Base-by-base conservation (phyloP, 2,113 vertebrate genomes). In the Poecilia latipinna region DNA sequence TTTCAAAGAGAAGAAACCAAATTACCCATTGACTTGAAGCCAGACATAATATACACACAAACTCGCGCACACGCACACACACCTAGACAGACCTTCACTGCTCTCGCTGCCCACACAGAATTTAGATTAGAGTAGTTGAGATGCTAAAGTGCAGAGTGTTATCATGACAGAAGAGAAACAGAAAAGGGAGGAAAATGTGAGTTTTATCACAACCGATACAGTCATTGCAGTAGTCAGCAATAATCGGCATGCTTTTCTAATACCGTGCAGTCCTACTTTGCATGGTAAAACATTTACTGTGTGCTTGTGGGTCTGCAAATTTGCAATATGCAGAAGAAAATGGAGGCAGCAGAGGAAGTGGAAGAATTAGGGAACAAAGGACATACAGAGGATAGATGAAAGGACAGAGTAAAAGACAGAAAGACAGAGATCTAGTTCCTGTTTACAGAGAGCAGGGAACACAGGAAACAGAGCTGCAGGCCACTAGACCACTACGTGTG, bases 381-480 rank as follows among this genome's bases (percentile, higher is more conserved):
- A 78, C 48, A 10, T 37, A 37, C 66, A 72, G 69, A 72, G 54
- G 64, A 81, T 70, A 84, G 70, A 82, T 82, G 37, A 82, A 75
- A 88, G 73, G 67, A 84, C 70, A 54, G 74, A 68, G 57, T 65
- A 73, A 69, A 42, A 29, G 72, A 70, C 51, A 75, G 42, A 83
- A 61, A 76, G 82, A 85, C 37, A 78, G 54, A 86, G 79, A 88
- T 72, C 72, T 78, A 82, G 78, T 90, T 93, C 91, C 92, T 93
- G 92, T 93, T 92, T 92, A 93, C 79, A 3, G 26, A 80, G 39
- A 70, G 70, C 31, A 61, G 33, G 78, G 82, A 76, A 81, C 35
- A 78, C 88, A 88, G 88, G 87, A 88, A 88, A 82, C 66, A 54
- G 65, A 66, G 63, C 79, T 79, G 82, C 79, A 78, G 83, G 88